Conservation (phyloP, 2,113 vertebrate species). For the Marcusenius ussheri region DNA sequence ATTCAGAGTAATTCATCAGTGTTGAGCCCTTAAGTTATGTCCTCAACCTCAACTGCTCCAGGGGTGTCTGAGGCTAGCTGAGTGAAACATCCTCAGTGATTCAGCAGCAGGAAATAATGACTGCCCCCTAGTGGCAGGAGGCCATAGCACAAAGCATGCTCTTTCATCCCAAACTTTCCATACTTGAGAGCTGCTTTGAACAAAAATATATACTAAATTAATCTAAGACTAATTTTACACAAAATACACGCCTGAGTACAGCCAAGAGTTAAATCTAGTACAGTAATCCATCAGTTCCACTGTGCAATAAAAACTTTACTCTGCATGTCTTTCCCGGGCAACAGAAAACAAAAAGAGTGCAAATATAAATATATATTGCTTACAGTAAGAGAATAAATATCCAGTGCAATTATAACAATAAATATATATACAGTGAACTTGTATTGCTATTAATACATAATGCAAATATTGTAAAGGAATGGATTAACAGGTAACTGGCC, state of each 20-base stretch:
- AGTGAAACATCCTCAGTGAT: neutral
- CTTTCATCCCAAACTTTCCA: neutral
- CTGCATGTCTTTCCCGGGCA: neutral
- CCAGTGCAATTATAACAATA: neutral
- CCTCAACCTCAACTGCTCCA: neutral
- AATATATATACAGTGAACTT: neutral
- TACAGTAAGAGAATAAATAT: neutral
- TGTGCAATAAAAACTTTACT: neutral
- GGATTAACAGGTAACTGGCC: too few relatives aligned
- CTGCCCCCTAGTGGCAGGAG: neutral
- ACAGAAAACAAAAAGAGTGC: neutral
- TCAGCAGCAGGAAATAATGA: neutral
- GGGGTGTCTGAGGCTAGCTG: neutral
- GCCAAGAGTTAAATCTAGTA: neutral
- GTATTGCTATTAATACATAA: neutral
- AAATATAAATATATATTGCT: neutral
- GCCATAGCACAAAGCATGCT: neutral
- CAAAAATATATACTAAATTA: neutral
- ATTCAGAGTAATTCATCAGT: neutral
- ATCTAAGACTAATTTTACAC: neutral
- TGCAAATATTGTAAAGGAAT: neutral
- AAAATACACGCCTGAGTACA: too few relatives aligned
- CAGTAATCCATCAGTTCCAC: neutral
- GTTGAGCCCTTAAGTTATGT: neutral
- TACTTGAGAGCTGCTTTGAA: neutral